Evolutionary conservation across 2,113 vertebrate genomes (phyloP), one percentile per base, ranked within the genome.

Genomic region (Phylloscopus trochilus): DNA sequence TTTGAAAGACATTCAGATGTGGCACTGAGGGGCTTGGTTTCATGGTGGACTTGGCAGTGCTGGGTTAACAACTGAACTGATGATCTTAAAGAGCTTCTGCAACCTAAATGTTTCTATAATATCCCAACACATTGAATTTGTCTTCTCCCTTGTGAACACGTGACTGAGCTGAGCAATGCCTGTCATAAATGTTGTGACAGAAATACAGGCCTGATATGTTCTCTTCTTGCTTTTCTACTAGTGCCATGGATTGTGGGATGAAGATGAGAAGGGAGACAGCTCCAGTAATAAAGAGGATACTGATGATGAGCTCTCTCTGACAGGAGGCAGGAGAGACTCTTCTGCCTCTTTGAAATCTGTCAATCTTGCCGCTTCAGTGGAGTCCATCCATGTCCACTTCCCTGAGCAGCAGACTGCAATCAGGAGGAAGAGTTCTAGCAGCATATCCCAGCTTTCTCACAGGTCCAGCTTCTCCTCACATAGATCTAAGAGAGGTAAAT

Each of bases 161-260:
- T 51, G 22, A 60, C 51, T 49, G 59, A 87, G 21, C 15, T 87
- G 85, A 75, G 28, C 43, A 75, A 49, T 44, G 39, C 24, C 69
- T 60, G 6, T 51, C 41, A 59, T 55, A 84, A 83, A 76, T 30
- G 44, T 21, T 7, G 6, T 52, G 43, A 67, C 33, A 69, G 51
- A 83, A 92, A 49, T 28, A 44, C 17, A 35, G 44, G 23, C 22
- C 44, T 93, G 47, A 91, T 37, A 31, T 58, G 11, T 69, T 90
- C 37, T 76, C 59, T 63, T 43, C 62, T 68, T 62, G 33, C 44
- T 83, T 92, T 79, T 80, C 77, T 35, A n/a, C 67, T 74, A 99
- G 99, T 99, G 99, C 75, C 99, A 99, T 4, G 99, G 99, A 43
- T 93, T 99, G 39, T 99, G 99, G 99, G 99, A 99, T 62, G 99